Evolutionary conservation across 2,888 invertebrate genomes (phyloP).

Genomic region (Resseliella maxima): DNA sequence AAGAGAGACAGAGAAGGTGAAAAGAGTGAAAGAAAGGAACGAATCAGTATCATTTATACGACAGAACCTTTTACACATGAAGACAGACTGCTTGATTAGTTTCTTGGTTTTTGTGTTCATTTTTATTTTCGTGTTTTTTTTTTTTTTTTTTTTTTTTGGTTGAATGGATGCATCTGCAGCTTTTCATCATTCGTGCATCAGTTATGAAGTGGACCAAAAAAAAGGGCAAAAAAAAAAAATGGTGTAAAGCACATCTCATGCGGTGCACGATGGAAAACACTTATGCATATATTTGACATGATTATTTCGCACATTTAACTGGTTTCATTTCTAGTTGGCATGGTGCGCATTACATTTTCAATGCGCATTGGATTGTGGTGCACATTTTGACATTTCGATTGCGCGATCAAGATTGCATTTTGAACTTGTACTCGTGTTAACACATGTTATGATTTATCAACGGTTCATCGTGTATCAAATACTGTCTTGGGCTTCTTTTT

Average conservation of each 20-base stretch:
- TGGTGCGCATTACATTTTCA: not conserved
- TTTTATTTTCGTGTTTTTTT: not conserved
- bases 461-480: slow-evolving; percentile 23
- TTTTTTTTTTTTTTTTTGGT: not conserved
- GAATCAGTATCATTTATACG: not conserved
- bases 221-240: not conserved
- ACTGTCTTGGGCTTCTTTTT: not conserved
- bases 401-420: slow-evolving; percentile 5
- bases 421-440: slow-evolving; percentile 27
- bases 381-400: slow-evolving; percentile 44
- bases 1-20: too few relatives aligned
- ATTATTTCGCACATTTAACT: slow-evolving; percentile 44
- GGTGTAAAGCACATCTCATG: not conserved
- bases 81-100: slow-evolving; percentile 45
- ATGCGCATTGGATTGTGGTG: not conserved
- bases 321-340: not conserved
- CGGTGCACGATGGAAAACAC: slow-evolving; percentile 11
- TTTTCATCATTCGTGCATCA: slow-evolving; percentile 38
- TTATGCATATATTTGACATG: slow-evolving; percentile 41
- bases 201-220: not conserved
- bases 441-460: slow-evolving; percentile 49
- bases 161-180: not conserved
- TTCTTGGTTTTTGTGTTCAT: not conserved
- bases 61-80: slow-evolving; percentile 30
- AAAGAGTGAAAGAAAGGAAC: too few relatives aligned